Base-by-base conservation (phyloP, 1,140 invertebrate genomes). In the Drepana arcuata region DNA sequence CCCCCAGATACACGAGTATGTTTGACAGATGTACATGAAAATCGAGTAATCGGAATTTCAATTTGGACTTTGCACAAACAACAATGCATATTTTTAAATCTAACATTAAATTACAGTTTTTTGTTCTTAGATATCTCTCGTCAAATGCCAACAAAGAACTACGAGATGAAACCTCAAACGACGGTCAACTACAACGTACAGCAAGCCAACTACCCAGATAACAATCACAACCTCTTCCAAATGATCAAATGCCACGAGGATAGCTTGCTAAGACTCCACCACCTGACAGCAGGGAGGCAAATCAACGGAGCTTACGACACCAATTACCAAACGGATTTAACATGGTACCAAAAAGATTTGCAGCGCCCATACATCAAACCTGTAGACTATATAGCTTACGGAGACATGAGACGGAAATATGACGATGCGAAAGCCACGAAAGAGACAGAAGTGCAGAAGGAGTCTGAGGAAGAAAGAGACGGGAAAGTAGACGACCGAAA, bases 231-330 rank as follows among this genome's bases (percentile, higher is more conserved):
- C 24, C 36, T 79, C 2, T 74, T 69, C 36, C 78, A 82, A 57
- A 82, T 82, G 78, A 82, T 82, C 16, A 82, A 82, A 38, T 82
- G 74, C 21, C 78, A 82, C 21, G 78, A 82, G 39, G 74, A 82
- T 40, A 79, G 74, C 11, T 40, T 82, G 0, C 35, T 82, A 21
- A 34, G 78, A 1, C 57, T 82, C 0, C 78, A 82, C 18, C 78
- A 82, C 15, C 43, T 79, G 2, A 78, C 77, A 6, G 63, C 74
- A 9, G 67, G 78, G 2, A 26, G 78, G 11, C 64, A 68, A 32
- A 56, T 67, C 13, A 67, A 63, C 15, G 41, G 51, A 4, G 27
- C 41, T 10, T 78, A 79, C 30, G 74, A 79, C 0, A 38, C 59
- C 0, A 54, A 41, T 7, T 74, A 78, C 32, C 72, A 79, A 41